A percentile compares a stretch with the other conserved stretches of the same genome.
phyloP scores from a whole-genome alignment of 1,140 invertebrate species.

The Diachasma alloeum region DNA sequence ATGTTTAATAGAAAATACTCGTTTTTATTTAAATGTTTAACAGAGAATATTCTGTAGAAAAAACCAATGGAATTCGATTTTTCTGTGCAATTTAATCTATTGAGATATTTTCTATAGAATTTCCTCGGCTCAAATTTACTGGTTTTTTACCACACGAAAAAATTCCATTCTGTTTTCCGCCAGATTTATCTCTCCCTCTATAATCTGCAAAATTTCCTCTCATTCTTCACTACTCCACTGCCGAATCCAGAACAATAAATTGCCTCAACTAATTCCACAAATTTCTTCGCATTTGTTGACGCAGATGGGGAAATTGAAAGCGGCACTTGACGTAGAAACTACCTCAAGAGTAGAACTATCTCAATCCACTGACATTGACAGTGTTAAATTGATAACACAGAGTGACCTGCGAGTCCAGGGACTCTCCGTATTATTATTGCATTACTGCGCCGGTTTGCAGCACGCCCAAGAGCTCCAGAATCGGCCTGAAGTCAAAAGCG shows the following conservation, averaged over 20 bases:
- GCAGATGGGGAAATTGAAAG: constrained; percentile 79
- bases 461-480: constrained; percentile 68
- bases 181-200: too few relatives aligned
- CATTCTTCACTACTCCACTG: too few relatives aligned
- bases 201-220: too few relatives aligned
- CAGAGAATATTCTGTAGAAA: too few relatives aligned
- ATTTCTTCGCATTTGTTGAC: constrained; percentile 39
- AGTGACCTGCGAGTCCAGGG: constrained; percentile 81
- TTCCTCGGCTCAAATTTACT: too few relatives aligned
- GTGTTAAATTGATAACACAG: constrained; percentile 68
- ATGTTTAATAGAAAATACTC: too few relatives aligned
- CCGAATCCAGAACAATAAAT: background rate
- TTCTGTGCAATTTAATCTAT: too few relatives aligned
- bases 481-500: constrained; percentile 32
- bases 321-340: constrained; percentile 73
- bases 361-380: constrained; percentile 63
- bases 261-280: background rate
- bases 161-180: too few relatives aligned
- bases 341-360: constrained; percentile 59
- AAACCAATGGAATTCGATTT: too few relatives aligned
- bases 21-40: too few relatives aligned
- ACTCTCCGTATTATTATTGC: constrained; percentile 82
- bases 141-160: too few relatives aligned
- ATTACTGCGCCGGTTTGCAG: constrained; percentile 85
- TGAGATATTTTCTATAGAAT: too few relatives aligned